Percentiles rank a stretch among this genome's conserved stretches.
Evolutionary conservation across 1,140 invertebrate genomes (phyloP).

Genomic region (Aricia agestis): DNA sequence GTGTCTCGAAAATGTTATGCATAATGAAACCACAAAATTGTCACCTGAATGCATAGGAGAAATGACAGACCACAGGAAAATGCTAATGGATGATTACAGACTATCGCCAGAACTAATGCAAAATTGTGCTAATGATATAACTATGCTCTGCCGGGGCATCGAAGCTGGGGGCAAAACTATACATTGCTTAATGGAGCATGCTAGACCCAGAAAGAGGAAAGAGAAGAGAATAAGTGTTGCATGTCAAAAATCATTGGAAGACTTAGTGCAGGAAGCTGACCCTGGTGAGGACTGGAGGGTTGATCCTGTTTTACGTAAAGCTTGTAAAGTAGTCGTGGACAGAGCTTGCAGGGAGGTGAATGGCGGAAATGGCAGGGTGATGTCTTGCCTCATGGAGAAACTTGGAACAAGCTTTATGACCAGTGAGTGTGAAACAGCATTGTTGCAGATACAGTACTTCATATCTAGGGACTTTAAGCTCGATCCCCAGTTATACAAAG

Average conservation of each 20-base stretch:
- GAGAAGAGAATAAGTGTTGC: slow-evolving; percentile 79
- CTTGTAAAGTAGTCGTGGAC: slow-evolving; percentile 90
- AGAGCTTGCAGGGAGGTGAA: slow-evolving; percentile 81
- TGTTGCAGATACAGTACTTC: slow-evolving; percentile 98
- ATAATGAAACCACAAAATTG: slow-evolving; percentile 83
- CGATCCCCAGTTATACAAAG: slow-evolving; percentile 91
- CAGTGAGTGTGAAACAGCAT: slow-evolving; percentile 90
- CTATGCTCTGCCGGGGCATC: slow-evolving; percentile 82
- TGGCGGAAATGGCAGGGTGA: slow-evolving; percentile 85
- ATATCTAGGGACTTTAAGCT: slow-evolving; percentile 95
- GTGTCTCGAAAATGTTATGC: slow-evolving; percentile 92
- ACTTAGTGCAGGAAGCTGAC: slow-evolving; percentile 87
- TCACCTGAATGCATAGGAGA: slow-evolving; percentile 88
- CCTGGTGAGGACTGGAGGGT: slow-evolving; percentile 94
- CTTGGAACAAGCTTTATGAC: slow-evolving; percentile 91
- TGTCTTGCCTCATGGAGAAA: slow-evolving; percentile 96
- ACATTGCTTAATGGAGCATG: slow-evolving; percentile 97
- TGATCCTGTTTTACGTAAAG: slow-evolving; percentile 90
- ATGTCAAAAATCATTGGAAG: slow-evolving; percentile 86
- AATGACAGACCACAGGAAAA: slow-evolving; percentile 92
- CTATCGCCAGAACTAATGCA: slow-evolving; percentile 94
- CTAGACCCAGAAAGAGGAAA: slow-evolving; percentile 79
- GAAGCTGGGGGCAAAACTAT: slow-evolving; percentile 92
- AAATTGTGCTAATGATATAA: slow-evolving; percentile 91
- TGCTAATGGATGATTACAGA: slow-evolving; percentile 94